Evolutionary conservation across 2,113 vertebrate genomes (phyloP).

Genomic region (Xiphias gladius): DNA sequence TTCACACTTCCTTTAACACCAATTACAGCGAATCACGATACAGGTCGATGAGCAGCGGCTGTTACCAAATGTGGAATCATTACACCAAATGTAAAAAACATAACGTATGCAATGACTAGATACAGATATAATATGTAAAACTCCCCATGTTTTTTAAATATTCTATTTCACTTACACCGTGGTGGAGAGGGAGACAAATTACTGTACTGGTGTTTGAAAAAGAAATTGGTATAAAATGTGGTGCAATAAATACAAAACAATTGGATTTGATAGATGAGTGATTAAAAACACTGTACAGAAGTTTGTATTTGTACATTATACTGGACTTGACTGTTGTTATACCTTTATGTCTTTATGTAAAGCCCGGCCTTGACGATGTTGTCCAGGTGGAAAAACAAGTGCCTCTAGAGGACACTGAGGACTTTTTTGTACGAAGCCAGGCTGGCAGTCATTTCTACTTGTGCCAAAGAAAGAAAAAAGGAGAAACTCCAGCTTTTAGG

Average conservation of each 20-base stretch:
- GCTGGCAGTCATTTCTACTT: conserved; percentile 65
- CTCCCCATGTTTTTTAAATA: conserved; percentile 61
- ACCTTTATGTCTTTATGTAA: conserved; percentile 63
- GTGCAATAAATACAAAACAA: conserved; percentile 80
- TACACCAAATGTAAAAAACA: conserved; percentile 71
- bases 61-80: conserved; percentile 80
- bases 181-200: conserved; percentile 64
- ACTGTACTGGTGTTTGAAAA: conserved; percentile 80
- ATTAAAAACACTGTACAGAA: conserved; percentile 84
- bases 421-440: conserved; percentile 42
- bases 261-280: conserved; percentile 77
- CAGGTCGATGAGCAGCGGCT: conserved; percentile 67
- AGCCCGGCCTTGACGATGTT: conserved; percentile 55
- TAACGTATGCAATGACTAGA: conserved; percentile 56
- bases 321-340: conserved; percentile 67
- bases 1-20: conserved; percentile 68
- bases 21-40: conserved; percentile 74
- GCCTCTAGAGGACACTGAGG: conserved; percentile 32
- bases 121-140: conserved; percentile 74
- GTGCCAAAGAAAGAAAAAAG: conserved; percentile 38
- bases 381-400: conserved; percentile 56
- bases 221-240: conserved; percentile 80
- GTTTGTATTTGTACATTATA: conserved; percentile 79
- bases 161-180: conserved; percentile 64
- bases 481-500: conserved; percentile 49